Evolutionary conservation across 2,888 invertebrate genomes (phyloP).

Genomic region (Drosophila formosana): DNA sequence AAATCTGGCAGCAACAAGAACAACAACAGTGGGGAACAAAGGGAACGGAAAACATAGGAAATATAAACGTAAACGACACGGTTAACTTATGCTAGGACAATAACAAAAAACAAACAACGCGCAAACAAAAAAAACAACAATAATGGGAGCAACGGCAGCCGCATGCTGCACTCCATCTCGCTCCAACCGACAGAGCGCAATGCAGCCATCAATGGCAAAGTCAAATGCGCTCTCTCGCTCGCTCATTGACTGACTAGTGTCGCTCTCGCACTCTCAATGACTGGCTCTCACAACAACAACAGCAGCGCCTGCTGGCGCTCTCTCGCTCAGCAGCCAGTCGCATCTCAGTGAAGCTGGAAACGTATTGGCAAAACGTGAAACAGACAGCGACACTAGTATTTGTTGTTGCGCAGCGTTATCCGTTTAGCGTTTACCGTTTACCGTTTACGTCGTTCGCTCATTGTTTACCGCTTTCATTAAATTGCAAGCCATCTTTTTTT

Average conservation of each 20-base stretch:
- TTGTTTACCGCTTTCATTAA: slow-evolving; percentile 8
- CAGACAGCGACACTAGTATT: slow-evolving; percentile 46
- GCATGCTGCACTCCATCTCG: slow-evolving; percentile 45
- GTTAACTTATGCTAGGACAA: slow-evolving; percentile 45
- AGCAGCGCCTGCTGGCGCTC: slow-evolving; percentile 14
- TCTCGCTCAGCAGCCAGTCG: slow-evolving; percentile 17
- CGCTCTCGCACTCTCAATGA: slow-evolving; percentile 4
- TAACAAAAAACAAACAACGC: slow-evolving; percentile 26
- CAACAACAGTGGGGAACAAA: background rate
- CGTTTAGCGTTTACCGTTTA: slow-evolving; percentile 34
- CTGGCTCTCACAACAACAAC: background rate
- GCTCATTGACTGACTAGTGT: slow-evolving; percentile 12
- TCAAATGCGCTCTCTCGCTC: slow-evolving; percentile 19
- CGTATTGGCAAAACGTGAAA: slow-evolving; percentile 72
- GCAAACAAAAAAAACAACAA: slow-evolving; percentile 33
- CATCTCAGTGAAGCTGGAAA: slow-evolving; percentile 60
- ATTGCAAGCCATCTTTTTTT: slow-evolving; percentile 5
- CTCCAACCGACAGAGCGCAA: slow-evolving; percentile 16
- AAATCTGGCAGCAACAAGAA: slow-evolving; percentile 8
- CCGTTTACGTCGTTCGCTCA: slow-evolving; percentile 16
- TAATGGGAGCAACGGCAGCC: slow-evolving; percentile 30
- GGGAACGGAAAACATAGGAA: background rate
- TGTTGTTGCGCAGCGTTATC: slow-evolving; percentile 42
- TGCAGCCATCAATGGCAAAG: slow-evolving; percentile 11
- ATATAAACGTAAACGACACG: slow-evolving; percentile 10